A percentile compares a stretch with the other conserved stretches of the same genome.
Conservation (phyloP, 2,888 invertebrate genomes). For the Zaprionus bogoriensis region DNA sequence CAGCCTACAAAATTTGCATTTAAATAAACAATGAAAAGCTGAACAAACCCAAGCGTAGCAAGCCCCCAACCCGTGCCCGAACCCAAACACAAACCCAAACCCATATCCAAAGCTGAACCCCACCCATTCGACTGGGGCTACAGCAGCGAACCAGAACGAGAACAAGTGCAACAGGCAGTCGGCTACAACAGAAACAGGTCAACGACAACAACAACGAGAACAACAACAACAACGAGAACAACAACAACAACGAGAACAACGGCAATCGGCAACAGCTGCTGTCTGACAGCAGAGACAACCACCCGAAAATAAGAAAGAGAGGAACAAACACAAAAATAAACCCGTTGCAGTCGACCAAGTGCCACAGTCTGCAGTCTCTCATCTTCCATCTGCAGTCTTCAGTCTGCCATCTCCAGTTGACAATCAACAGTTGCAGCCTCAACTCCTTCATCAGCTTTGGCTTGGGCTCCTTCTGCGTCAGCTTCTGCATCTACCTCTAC, state of each 20-base stretch:
- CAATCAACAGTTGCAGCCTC: neutral
- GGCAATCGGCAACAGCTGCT: slow-evolving; percentile 35
- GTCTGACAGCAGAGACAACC: slow-evolving; percentile 29
- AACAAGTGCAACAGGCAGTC: slow-evolving; percentile 57
- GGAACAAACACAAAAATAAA: slow-evolving; percentile 31
- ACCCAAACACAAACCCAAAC: slow-evolving; percentile 18
- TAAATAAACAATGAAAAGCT: slow-evolving; percentile 28
- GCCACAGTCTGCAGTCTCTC: slow-evolving; percentile 34
- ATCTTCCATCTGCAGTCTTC: too few relatives aligned
- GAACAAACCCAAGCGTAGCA: slow-evolving; percentile 9
- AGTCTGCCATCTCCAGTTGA: slow-evolving; percentile 24
- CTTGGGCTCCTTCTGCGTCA: neutral
- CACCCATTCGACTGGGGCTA: slow-evolving; percentile 20
- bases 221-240: slow-evolving; percentile 17
- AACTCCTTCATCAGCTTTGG: neutral
- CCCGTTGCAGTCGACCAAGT: slow-evolving; percentile 55
- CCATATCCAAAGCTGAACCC: slow-evolving; percentile 20
- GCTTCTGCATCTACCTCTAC: too few relatives aligned
- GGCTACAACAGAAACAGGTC: slow-evolving; percentile 44
- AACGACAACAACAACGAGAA: slow-evolving; percentile 27
- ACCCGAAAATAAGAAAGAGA: slow-evolving; percentile 7
- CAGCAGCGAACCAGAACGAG: slow-evolving; percentile 40
- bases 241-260: too few relatives aligned
- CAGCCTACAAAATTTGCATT: slow-evolving; percentile 44
- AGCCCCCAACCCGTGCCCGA: slow-evolving; percentile 12